A percentile compares a stretch with the other conserved stretches of the same genome.
These are phyloP conservation scores for Smittia sp. DNA, from an alignment of 2,888 invertebrate genomes.

Conservation along the genomic window DNA sequence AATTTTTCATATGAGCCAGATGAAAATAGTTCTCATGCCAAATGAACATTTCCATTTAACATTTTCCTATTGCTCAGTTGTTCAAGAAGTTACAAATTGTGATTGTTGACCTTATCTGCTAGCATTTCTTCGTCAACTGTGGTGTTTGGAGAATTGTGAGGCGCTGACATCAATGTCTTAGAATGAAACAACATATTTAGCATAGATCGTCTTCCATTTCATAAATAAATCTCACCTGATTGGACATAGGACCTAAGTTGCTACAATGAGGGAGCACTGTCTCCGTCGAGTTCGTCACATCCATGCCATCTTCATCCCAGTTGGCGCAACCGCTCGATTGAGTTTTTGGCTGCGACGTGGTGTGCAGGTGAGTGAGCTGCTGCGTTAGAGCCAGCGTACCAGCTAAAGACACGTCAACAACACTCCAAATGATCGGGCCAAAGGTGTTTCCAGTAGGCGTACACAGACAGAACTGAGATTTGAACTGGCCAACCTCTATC, in stretches of 20 bases:
- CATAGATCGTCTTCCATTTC: neutral
- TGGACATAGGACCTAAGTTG: constrained; percentile 5
- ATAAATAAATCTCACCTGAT: neutral
- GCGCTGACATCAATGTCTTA: constrained; percentile 24
- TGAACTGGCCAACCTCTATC: constrained; percentile 67
- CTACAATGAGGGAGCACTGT: constrained; percentile 28
- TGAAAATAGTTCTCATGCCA: too few relatives aligned
- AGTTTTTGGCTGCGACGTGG: constrained; percentile 19
- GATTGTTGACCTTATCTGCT: constrained; percentile 28
- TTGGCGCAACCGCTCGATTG: neutral
- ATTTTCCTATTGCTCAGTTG: too few relatives aligned
- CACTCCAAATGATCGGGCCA: constrained; percentile 56
- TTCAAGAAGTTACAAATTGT: constrained; percentile 33
- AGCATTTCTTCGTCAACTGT: constrained; percentile 23
- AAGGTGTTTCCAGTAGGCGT: constrained; percentile 85
- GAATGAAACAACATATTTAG: neutral
- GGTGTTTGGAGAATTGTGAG: constrained; percentile 30
- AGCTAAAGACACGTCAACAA: constrained; percentile 30
- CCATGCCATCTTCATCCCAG: constrained; percentile 29
- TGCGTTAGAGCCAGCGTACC: constrained; percentile 31
- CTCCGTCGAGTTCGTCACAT: neutral
- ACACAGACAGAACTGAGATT: constrained; percentile 87
- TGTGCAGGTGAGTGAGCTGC: constrained; percentile 25
- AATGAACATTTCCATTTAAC: too few relatives aligned
- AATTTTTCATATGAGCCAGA: too few relatives aligned